phyloP scores from a whole-genome alignment of 2,113 vertebrate genomes.

The human (Homo sapiens) region GRCh38 chr2:118247501-118248000 shows the following conservation, averaged over 20 bases:
- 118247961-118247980: neutral
- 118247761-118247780: neutral
- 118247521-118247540: neutral
- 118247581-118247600: neutral
- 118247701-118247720: neutral
- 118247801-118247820: neutral
- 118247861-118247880: accelerated
- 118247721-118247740: neutral
- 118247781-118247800: neutral
- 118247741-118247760: neutral
- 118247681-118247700: neutral
- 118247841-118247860: too few relatives aligned
- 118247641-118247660: neutral
- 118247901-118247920: neutral
- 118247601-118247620: neutral
- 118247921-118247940: neutral
- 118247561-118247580: neutral
- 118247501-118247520: neutral
- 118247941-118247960: neutral
- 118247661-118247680: neutral
- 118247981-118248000: neutral
- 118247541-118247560: neutral
- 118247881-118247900: neutral
- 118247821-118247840: neutral
- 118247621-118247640: accelerated